A percentile compares a stretch with the other conserved stretches of the same genome.
These are phyloP conservation scores for Aplysina aerophoba DNA, from an alignment of 37 sponge, comb jelly and placozoan genomes.

Conservation along the genomic window DNA sequence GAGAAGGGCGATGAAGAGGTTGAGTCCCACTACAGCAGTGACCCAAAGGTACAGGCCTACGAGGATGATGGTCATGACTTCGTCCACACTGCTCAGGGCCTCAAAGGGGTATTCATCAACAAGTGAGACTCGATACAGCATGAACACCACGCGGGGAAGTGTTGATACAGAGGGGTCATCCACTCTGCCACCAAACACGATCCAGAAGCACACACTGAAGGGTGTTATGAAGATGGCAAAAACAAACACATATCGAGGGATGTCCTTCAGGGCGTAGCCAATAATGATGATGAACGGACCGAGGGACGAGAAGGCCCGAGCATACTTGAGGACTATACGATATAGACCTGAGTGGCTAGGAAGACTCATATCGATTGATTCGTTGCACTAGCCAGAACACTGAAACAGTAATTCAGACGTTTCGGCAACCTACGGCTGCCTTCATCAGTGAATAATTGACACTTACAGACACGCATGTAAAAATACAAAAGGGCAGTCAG, in stretches of 20 bases:
- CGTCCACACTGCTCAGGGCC: constrained; percentile 38
- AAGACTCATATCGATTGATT: no score
- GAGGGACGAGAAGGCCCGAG: constrained; percentile 27
- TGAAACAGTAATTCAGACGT: no score
- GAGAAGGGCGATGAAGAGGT: constrained; percentile 59
- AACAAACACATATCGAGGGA: constrained; percentile 42
- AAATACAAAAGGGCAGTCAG: no score
- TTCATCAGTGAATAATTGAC: no score
- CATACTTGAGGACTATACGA: no score
- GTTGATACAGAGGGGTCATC: neutral
- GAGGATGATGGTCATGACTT: constrained; percentile 47
- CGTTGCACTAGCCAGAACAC: no score
- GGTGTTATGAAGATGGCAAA: constrained; percentile 53
- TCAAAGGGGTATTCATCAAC: constrained; percentile 56
- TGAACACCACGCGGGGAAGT: constrained; percentile 17
- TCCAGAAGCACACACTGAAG: constrained; percentile 61
- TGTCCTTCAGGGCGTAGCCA: constrained; percentile 38
- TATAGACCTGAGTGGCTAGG: no score
- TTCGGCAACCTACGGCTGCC: no score
- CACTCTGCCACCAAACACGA: constrained; percentile 58
- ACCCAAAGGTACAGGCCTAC: constrained; percentile 37
- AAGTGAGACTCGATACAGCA: constrained; percentile 56
- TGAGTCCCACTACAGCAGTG: constrained; percentile 49
- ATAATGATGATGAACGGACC: constrained; percentile 66
- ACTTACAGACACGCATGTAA: no score